A percentile compares a stretch with the other conserved stretches of the same genome.
phyloP scores from a whole-genome alignment of 1,140 invertebrate species.

The Pristionchus pacificus region DNA sequence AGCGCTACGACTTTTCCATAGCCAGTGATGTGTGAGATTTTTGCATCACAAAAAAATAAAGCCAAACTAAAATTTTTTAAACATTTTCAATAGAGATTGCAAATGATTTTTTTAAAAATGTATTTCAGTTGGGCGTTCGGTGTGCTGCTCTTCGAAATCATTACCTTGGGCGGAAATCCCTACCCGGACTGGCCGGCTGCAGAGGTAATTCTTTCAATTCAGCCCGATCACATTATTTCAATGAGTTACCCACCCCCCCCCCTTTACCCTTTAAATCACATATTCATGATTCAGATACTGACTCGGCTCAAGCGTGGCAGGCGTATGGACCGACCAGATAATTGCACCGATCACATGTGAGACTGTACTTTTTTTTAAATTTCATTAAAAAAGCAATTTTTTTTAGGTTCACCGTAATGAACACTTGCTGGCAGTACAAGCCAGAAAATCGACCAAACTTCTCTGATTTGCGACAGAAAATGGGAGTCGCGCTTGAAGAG shows the following conservation, averaged over 20 bases:
- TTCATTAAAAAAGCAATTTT: slow-evolving; percentile 7
- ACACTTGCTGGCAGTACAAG: slow-evolving; percentile 46
- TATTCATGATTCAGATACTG: slow-evolving; percentile 27
- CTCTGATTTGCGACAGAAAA: slow-evolving; percentile 44
- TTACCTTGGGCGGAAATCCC: slow-evolving; percentile 59
- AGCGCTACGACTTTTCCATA: slow-evolving; percentile 60
- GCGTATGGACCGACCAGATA: slow-evolving; percentile 60
- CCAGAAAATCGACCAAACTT: slow-evolving; percentile 45
- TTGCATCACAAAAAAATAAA: neutral
- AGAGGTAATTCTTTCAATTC: too few relatives aligned
- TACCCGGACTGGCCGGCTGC: slow-evolving; percentile 49
- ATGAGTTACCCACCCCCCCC: too few relatives aligned
- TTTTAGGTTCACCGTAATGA: slow-evolving; percentile 54
- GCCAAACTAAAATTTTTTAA: neutral
- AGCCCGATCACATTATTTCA: too few relatives aligned
- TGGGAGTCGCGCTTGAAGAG: slow-evolving; percentile 50
- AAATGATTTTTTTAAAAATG: slow-evolving; percentile 3
- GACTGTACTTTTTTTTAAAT: slow-evolving; percentile 25
- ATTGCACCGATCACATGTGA: slow-evolving; percentile 61
- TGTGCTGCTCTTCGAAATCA: slow-evolving; percentile 61
- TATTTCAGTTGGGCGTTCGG: slow-evolving; percentile 61
- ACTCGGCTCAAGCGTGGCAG: slow-evolving; percentile 56
- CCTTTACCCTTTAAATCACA: neutral
- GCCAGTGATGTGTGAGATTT: slow-evolving; percentile 60
- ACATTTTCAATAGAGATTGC: neutral